Percentiles rank a stretch among this genome's conserved stretches.
These are phyloP conservation scores for Cynopterus sphinx DNA, from an alignment of 2,797 vertebrate species.

Conservation along the genomic window DNA sequence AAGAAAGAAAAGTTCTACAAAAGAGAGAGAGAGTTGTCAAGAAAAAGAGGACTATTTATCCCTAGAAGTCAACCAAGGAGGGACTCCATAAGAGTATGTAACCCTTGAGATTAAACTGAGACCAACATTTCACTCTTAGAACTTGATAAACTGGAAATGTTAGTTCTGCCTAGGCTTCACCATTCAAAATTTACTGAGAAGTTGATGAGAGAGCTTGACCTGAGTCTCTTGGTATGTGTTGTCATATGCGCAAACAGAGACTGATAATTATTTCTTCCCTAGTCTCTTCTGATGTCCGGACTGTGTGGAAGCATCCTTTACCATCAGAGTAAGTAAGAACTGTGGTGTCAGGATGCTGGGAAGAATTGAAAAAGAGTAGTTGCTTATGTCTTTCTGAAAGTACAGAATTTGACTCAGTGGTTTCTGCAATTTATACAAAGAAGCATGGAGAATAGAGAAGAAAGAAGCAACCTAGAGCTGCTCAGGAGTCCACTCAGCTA, in stretches of 20 bases:
- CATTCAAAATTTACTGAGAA: neutral
- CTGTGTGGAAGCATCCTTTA: neutral
- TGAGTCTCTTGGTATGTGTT: neutral
- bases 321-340: neutral
- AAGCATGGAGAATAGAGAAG: neutral
- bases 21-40: neutral
- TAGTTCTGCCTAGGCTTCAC: neutral
- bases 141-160: neutral
- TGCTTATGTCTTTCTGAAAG: neutral
- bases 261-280: neutral
- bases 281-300: neutral
- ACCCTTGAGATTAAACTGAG: neutral
- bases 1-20: neutral
- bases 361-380: neutral
- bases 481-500: neutral
- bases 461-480: neutral
- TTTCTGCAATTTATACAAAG: neutral
- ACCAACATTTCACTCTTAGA: neutral
- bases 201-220: neutral
- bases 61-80: neutral
- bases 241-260: neutral
- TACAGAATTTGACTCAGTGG: neutral
- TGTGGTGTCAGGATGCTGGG: neutral
- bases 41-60: neutral
- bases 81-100: rapidly evolving